Conservation (phyloP, 2,113 vertebrate species). For the Malurus elegans region DNA sequence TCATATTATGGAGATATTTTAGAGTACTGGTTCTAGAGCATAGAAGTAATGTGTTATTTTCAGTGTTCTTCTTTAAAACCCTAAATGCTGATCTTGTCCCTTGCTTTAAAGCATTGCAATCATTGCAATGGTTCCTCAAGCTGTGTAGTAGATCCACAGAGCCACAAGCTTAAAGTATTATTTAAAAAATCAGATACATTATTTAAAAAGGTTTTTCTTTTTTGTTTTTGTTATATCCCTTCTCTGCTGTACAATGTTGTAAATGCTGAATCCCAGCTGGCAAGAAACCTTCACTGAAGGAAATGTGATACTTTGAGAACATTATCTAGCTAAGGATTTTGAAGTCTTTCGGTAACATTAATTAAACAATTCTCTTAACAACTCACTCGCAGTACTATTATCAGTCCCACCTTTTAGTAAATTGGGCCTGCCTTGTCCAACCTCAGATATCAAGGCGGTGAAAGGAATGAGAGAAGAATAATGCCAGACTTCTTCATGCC, state of each 20-base stretch:
- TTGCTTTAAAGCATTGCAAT: conserved; percentile 2
- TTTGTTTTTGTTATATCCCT: not conserved
- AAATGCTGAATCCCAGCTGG: not conserved
- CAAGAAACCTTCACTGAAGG: not conserved
- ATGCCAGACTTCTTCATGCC: not conserved
- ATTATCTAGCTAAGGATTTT: not conserved
- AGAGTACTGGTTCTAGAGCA: conserved; percentile 10
- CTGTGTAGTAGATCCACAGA: not conserved
- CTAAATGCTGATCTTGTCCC: not conserved
- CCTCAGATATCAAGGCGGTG: not conserved
- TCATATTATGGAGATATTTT: conserved; percentile 47
- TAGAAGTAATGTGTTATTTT: conserved; percentile 26
- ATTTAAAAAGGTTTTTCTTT: not conserved
- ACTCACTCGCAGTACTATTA: not conserved
- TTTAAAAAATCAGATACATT: not conserved
- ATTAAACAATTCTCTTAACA: conserved; percentile 12
- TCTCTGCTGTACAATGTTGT: not conserved
- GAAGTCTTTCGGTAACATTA: not conserved
- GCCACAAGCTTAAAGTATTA: not conserved
- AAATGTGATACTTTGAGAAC: not conserved
- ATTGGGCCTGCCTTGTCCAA: not conserved
- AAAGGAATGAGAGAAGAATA: not conserved
- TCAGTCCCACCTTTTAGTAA: not conserved
- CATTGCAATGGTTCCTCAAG: not conserved
- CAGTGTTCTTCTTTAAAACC: conserved; percentile 19